phyloP scores from a whole-genome alignment of 2,888 invertebrate genomes.

The Proisotoma minuta region DNA sequence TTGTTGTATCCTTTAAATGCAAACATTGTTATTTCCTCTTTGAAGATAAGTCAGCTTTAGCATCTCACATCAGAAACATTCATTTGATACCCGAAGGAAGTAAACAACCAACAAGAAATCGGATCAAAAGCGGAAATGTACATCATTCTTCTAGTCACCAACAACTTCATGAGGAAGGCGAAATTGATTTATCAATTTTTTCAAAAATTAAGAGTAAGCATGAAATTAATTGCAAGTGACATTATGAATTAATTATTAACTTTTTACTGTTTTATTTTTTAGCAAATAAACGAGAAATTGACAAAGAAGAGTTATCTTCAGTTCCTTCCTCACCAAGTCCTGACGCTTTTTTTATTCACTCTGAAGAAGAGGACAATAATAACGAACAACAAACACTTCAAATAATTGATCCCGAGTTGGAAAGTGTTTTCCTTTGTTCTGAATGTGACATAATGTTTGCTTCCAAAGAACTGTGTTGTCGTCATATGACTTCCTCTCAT shows the following conservation, averaged over 20 bases:
- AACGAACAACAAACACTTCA: background rate
- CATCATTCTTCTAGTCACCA: background rate
- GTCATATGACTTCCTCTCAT: constrained; percentile 43
- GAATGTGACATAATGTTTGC: constrained; percentile 42
- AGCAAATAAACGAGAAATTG: constrained; percentile 9
- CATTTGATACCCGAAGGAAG: constrained; percentile 37
- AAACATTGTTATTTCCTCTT: constrained; percentile 56
- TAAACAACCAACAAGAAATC: background rate
- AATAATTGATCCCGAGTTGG: background rate
- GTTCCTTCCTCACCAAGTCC: constrained; percentile 7
- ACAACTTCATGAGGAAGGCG: background rate
- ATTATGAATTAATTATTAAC: background rate
- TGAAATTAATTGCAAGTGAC: constrained; percentile 2
- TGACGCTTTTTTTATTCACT: background rate
- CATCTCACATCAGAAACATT: constrained; percentile 51
- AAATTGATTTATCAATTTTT: background rate
- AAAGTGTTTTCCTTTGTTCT: constrained; percentile 42
- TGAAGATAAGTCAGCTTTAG: constrained; percentile 51
- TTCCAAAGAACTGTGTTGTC: constrained; percentile 39
- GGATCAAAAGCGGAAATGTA: background rate
- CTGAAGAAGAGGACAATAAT: background rate
- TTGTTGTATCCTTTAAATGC: constrained; percentile 57
- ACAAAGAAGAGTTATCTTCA: background rate
- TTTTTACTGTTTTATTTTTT: background rate
- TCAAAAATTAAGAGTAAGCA: constrained; percentile 1